Evolutionary conservation across 2,888 invertebrate species (phyloP), one percentile per base, ranked within the genome.

Genomic region (Drosophila parthenogenetica): DNA sequence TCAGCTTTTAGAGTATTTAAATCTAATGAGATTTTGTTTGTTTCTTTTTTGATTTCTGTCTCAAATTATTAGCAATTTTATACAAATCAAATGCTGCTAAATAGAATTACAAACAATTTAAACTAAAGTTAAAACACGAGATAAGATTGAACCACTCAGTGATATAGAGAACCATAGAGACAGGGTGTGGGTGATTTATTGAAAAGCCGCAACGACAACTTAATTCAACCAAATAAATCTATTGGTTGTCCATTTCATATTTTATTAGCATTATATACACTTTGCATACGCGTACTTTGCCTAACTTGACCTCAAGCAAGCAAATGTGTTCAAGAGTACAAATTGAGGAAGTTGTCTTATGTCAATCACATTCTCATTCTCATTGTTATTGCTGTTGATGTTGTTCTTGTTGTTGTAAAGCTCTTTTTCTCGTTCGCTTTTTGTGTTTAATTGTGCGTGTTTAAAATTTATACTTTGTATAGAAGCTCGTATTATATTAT

Each of bases 251-350:
- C 43, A 16, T 22, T 53, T 32, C 32, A 11, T 43, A 29, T 48
- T 48, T 29, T 54, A 54, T 39, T 51, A 59, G 39, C 53, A 49
- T 62, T 50, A 73, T 78, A 78, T 69, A 79, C 76, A 51, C 25
- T 51, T 40, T 66, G 59, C 11, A 5, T 19, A 53, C 51, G 48
- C 32, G 55, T 55, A 55, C 51, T 73, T 43, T 77, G 79, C 59
- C 70, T 76, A 67, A 66, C 79, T 71, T 85, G 87, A 90, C 89
- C 89, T 90, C 84, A 89, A 87, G 78, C 76, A 78, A 78, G 10
- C 62, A 43, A 60, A 50, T 49, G 19, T 46, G 25, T 25, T 63
- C 50, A 73, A 63, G 59, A 63, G 68, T 73, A 74, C 35, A 17
- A 53, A 68, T 87, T 81, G 77, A 82, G 82, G 82, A 83, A 83